Percentiles rank a stretch among this genome's conserved stretches.
Conservation (phyloP, 2,888 invertebrate genomes). For the Leucophenga maculata region DNA sequence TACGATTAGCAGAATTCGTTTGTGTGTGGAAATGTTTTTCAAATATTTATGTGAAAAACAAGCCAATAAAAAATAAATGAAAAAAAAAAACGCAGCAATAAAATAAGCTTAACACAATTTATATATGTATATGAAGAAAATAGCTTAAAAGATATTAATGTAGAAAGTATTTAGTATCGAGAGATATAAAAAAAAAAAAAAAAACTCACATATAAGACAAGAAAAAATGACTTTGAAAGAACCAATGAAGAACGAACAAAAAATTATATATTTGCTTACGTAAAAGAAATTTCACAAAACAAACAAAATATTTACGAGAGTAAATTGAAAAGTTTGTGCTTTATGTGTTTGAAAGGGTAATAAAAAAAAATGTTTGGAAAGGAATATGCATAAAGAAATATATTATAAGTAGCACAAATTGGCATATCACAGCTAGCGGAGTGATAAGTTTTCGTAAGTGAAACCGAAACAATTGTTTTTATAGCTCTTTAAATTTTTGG, state of each 20-base stretch:
- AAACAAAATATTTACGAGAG: background rate
- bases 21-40: conserved; percentile 36
- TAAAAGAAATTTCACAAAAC: background rate
- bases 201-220: conserved; percentile 36
- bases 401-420: too few relatives aligned
- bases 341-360: too few relatives aligned
- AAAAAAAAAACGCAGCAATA: conserved; percentile 31
- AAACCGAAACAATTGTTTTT: too few relatives aligned
- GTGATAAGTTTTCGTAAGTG: too few relatives aligned
- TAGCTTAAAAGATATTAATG: background rate
- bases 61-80: conserved; percentile 28
- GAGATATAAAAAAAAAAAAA: background rate
- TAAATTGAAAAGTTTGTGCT: background rate
- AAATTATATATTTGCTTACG: conserved; percentile 9
- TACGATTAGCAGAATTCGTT: too few relatives aligned
- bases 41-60: conserved; percentile 24
- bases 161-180: background rate
- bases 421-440: too few relatives aligned
- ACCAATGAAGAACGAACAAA: conserved; percentile 16
- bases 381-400: too few relatives aligned
- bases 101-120: conserved; percentile 37
- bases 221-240: too few relatives aligned
- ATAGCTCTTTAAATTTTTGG: too few relatives aligned
- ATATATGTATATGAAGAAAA: conserved; percentile 24
- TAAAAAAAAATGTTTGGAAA: too few relatives aligned